Evolutionary conservation across 2,797 vertebrate species (phyloP).

Genomic region (Hapalemur alaotrensis): DNA sequence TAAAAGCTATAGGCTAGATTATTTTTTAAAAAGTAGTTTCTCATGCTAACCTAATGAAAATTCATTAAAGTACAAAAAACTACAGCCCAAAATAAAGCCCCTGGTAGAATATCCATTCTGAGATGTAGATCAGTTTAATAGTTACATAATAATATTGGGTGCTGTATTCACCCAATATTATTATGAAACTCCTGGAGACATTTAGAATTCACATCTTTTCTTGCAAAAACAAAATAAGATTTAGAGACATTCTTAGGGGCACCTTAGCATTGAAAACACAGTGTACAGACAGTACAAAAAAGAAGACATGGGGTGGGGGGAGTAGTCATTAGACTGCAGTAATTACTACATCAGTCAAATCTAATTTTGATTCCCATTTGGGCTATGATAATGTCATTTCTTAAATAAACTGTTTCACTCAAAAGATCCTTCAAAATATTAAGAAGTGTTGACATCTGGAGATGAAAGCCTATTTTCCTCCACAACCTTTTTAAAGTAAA

Average conservation of each 20-base stretch:
- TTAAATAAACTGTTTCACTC: constrained; percentile 52
- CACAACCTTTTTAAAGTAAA: constrained; percentile 51
- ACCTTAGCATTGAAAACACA: neutral
- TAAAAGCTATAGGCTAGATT: neutral
- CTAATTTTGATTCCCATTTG: constrained; percentile 21
- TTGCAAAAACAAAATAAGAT: neutral
- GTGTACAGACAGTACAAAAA: neutral
- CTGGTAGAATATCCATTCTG: neutral
- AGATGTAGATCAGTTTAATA: neutral
- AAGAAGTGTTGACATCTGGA: constrained; percentile 48
- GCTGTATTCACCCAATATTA: neutral
- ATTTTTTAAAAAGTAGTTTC: neutral
- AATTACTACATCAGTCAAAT: neutral
- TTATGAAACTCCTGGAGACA: neutral
- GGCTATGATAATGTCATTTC: constrained; percentile 21
- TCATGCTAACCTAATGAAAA: neutral
- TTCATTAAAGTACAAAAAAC: neutral
- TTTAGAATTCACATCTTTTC: neutral
- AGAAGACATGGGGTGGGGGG: neutral
- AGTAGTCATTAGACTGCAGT: neutral
- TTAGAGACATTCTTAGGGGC: neutral
- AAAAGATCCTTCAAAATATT: constrained; percentile 62
- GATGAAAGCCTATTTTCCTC: constrained; percentile 46
- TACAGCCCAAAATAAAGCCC: neutral
- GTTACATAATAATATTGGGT: no score